Evolutionary conservation across 2,797 vertebrate species (phyloP).

Genomic region (Microctenopoma lineatum): DNA sequence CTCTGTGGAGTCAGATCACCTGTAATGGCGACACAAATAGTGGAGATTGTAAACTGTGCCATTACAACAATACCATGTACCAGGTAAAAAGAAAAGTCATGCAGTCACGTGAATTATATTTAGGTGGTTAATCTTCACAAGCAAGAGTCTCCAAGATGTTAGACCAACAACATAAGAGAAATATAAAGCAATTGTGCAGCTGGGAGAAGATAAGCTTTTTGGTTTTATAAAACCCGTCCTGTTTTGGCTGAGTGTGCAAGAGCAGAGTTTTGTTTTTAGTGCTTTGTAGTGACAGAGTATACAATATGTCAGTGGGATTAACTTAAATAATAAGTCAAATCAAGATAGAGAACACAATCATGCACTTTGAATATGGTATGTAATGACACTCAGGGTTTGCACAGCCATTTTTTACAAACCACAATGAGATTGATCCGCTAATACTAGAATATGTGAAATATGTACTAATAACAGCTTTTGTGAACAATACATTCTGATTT

Average conservation of each 20-base stretch:
- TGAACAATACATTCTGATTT: background rate
- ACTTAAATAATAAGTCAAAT: background rate
- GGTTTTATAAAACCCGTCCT: conserved; percentile 4
- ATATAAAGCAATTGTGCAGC: conserved; percentile 6
- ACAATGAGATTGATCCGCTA: background rate
- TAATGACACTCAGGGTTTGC: background rate
- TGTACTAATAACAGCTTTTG: background rate
- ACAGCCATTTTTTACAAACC: background rate
- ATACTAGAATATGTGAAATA: background rate
- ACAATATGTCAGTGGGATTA: background rate
- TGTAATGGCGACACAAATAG: conserved; percentile 57
- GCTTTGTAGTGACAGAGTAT: conserved; percentile 4
- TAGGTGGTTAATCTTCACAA: background rate
- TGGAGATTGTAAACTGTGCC: conserved; percentile 66
- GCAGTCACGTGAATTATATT: background rate
- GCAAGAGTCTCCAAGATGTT: background rate
- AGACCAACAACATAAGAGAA: background rate
- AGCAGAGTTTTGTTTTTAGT: conserved; percentile 22
- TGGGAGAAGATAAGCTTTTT: background rate
- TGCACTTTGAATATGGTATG: background rate
- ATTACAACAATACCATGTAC: conserved; percentile 79
- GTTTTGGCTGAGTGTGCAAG: conserved; percentile 1
- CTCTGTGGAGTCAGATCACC: conserved; percentile 89
- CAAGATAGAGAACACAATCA: background rate
- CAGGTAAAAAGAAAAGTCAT: conserved; percentile 73